Evolutionary conservation across 37 sponge, comb jelly and placozoan species (phyloP).

Genomic region (Diacarnus erythraeanus): DNA sequence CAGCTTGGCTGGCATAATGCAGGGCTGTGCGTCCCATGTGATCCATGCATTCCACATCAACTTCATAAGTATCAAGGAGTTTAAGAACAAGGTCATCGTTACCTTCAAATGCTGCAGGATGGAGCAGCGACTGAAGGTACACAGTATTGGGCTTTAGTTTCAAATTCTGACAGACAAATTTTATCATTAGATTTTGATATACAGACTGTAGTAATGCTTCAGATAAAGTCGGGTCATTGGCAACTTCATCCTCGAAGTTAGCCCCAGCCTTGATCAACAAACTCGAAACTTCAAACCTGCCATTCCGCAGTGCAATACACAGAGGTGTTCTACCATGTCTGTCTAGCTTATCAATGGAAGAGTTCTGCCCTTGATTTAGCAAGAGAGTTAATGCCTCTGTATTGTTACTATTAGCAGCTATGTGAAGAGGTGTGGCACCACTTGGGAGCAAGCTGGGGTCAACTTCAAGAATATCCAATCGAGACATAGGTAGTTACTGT

Average conservation of each 20-base stretch:
- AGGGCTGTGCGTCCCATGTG: slow-evolving; percentile 37
- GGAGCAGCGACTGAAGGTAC: not conserved
- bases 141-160: not conserved
- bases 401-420: slow-evolving; percentile 39
- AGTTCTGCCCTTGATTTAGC: not conserved
- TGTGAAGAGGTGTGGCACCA: slow-evolving; percentile 45
- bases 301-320: slow-evolving; percentile 39
- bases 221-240: not conserved
- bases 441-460: slow-evolving; percentile 31
- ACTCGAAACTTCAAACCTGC: slow-evolving; percentile 28
- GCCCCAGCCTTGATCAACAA: slow-evolving; percentile 51
- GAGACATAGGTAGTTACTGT: no score
- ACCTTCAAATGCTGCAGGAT: slow-evolving; percentile 20
- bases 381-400: slow-evolving; percentile 11
- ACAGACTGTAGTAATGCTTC: slow-evolving; percentile 7
- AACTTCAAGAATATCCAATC: slow-evolving; percentile 12
- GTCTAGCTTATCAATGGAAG: slow-evolving; percentile 25
- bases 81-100: slow-evolving; percentile 3
- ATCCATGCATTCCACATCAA: slow-evolving; percentile 36
- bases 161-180: not conserved
- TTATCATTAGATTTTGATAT: not conserved
- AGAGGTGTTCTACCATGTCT: slow-evolving; percentile 48
- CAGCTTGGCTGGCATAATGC: slow-evolving; percentile 43
- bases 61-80: slow-evolving; percentile 1
- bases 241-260: not conserved